Evolutionary conservation across 2,888 invertebrate species (phyloP).

Genomic region (Aspidiotus rigidus): DNA sequence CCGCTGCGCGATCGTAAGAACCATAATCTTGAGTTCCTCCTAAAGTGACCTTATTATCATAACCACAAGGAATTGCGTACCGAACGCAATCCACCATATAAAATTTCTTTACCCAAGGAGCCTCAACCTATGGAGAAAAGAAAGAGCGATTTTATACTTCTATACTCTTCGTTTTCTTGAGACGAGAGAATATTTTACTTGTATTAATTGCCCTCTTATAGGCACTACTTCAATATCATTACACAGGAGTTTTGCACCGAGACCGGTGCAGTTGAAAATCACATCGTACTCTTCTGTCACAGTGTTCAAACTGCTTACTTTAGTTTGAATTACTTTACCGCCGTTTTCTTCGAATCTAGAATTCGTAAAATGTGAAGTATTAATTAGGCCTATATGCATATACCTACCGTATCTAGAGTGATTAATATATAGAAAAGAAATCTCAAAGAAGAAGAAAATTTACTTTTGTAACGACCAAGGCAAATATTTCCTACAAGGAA

Average conservation of each 20-base stretch:
- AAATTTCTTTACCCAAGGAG: slow-evolving; percentile 83
- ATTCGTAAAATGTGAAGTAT: slow-evolving; percentile 13
- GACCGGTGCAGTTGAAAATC: slow-evolving; percentile 75
- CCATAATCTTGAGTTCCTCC: slow-evolving; percentile 80
- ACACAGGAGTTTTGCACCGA: slow-evolving; percentile 70
- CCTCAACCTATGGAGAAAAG: slow-evolving; percentile 50
- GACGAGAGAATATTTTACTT: slow-evolving; percentile 45
- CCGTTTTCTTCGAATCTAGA: slow-evolving; percentile 53
- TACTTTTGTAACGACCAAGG: not conserved
- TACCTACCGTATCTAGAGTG: too few species aligned
- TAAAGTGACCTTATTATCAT: slow-evolving; percentile 58
- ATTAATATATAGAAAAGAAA: too few species aligned
- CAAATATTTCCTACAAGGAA: not conserved
- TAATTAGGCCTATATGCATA: too few species aligned
- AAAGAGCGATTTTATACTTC: not conserved
- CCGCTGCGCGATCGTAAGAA: slow-evolving; percentile 58
- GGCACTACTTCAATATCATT: slow-evolving; percentile 66
- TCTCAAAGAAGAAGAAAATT: too few species aligned
- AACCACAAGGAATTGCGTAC: slow-evolving; percentile 66
- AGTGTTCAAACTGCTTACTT: slow-evolving; percentile 54
- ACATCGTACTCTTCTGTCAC: slow-evolving; percentile 56
- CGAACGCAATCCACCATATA: slow-evolving; percentile 71
- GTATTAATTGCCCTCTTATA: slow-evolving; percentile 72
- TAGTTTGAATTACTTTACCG: slow-evolving; percentile 52
- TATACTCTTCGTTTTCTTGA: not conserved